Conservation (phyloP, 2,113 vertebrate genomes). For the Naja naja region DNA sequence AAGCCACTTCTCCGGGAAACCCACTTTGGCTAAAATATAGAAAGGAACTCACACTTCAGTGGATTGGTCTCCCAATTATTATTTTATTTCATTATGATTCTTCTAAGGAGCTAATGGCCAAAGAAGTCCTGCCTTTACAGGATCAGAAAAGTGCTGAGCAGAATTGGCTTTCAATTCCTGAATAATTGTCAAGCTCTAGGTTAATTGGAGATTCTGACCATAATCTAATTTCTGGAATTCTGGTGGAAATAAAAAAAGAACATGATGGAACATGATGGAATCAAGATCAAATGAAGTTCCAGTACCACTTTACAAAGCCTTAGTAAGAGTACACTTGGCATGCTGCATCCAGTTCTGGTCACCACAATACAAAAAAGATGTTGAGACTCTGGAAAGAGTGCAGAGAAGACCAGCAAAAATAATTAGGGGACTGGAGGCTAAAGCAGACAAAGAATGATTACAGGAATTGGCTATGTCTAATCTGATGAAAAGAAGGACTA, state of each 20-base stretch:
- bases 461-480: too few species aligned
- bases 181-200: neutral
- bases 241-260: neutral
- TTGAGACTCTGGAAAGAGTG: neutral
- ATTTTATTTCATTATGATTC: neutral
- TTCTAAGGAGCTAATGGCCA: neutral
- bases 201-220: neutral
- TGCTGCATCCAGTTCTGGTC: too few species aligned
- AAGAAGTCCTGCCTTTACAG: neutral
- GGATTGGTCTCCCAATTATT: constrained; percentile 47
- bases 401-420: neutral
- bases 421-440: too few species aligned
- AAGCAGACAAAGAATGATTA: too few species aligned
- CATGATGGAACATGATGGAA: neutral
- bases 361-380: neutral
- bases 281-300: neutral
- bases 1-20: constrained; percentile 65
- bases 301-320: neutral
- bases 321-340: neutral
- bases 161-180: neutral
- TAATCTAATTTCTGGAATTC: neutral
- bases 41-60: constrained; percentile 37
- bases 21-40: constrained; percentile 54
- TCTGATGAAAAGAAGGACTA: too few species aligned
- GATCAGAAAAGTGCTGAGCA: neutral